These are phyloP conservation scores for Zaprionus vittiger DNA, from an alignment of 1,140 invertebrate species.

Conservation along the genomic window DNA sequence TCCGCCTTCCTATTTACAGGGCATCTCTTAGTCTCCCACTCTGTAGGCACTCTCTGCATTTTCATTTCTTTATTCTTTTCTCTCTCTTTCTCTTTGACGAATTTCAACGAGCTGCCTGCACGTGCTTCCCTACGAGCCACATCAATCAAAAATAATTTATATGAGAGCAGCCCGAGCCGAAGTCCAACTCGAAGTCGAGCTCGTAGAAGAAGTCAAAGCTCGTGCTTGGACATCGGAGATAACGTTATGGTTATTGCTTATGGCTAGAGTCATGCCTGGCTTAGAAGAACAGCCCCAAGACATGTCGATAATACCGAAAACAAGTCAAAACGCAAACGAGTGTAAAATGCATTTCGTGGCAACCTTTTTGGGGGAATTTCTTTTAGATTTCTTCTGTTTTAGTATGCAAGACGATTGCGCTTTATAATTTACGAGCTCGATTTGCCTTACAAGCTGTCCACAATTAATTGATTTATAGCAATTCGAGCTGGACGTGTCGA, in stretches of 20 bases:
- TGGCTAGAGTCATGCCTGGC: conserved; percentile 35
- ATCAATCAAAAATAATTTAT: conserved; percentile 80
- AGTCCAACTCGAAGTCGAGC: conserved; percentile 5
- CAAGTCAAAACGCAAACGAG: conserved; percentile 1
- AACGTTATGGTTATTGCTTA: conserved; percentile 34
- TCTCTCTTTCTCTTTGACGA: conserved; percentile 44
- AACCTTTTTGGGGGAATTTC: conserved; percentile 31
- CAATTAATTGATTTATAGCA: conserved; percentile 73
- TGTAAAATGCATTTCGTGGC: conserved; percentile 49
- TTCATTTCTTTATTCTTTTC: conserved; percentile 29
- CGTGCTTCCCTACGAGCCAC: conserved; percentile 65
- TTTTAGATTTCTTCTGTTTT: conserved; percentile 15
- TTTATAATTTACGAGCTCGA: conserved; percentile 74
- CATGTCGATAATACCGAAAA: conserved; percentile 45
- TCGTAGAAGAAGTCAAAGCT: conserved; percentile 24
- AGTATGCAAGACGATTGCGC: conserved; percentile 49
- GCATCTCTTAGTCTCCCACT: background rate
- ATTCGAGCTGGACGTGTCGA: conserved; percentile 14
- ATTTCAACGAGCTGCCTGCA: conserved; percentile 62
- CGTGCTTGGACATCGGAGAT: conserved; percentile 58
- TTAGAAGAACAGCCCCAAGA: conserved; percentile 41
- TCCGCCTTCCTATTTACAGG: background rate
- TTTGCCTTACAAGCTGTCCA: conserved; percentile 59
- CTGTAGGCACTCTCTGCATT: background rate
- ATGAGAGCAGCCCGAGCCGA: conserved; percentile 61